Evolutionary conservation across 2,888 invertebrate species (phyloP).

Genomic region (Shargacucullia verbasci): DNA sequence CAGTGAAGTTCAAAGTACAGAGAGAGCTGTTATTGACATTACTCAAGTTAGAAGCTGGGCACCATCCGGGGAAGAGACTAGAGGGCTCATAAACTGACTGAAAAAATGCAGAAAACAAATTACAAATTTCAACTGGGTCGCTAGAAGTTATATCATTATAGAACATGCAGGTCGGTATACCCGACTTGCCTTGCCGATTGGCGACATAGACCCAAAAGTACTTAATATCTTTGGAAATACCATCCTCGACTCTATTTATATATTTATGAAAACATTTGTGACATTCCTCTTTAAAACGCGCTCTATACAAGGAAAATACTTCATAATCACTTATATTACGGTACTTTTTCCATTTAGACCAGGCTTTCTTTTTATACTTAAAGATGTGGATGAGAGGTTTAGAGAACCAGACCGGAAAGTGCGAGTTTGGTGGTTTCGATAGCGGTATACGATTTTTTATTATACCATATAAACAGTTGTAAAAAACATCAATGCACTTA

Average conservation of each 20-base stretch:
- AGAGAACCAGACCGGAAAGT: too few species aligned
- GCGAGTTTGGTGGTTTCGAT: too few species aligned
- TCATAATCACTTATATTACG: slow-evolving; percentile 15
- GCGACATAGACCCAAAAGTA: slow-evolving; percentile 11
- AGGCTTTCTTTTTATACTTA: slow-evolving; percentile 15
- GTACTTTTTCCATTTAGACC: slow-evolving; percentile 23
- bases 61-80: too few species aligned
- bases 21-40: too few species aligned
- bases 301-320: slow-evolving; percentile 7
- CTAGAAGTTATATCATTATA: slow-evolving; percentile 4
- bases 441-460: too few species aligned
- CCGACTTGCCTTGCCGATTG: slow-evolving; percentile 5
- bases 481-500: too few species aligned
- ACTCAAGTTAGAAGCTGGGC: too few species aligned
- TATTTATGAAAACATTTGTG: slow-evolving; percentile 8
- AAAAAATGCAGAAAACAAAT: slow-evolving; percentile 6
- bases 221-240: slow-evolving; percentile 9
- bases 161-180: slow-evolving; percentile 4
- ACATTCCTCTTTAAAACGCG: slow-evolving; percentile 11
- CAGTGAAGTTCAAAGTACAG: too few species aligned
- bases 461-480: too few species aligned
- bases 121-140: slow-evolving; percentile 5
- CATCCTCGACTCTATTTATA: slow-evolving; percentile 10
- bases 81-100: slow-evolving; percentile 1
- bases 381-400: too few species aligned